A percentile compares a stretch with the other conserved stretches of the same genome.
Conservation (phyloP, 64 coral and sea anemone species). For the Montipora efflorescens region DNA sequence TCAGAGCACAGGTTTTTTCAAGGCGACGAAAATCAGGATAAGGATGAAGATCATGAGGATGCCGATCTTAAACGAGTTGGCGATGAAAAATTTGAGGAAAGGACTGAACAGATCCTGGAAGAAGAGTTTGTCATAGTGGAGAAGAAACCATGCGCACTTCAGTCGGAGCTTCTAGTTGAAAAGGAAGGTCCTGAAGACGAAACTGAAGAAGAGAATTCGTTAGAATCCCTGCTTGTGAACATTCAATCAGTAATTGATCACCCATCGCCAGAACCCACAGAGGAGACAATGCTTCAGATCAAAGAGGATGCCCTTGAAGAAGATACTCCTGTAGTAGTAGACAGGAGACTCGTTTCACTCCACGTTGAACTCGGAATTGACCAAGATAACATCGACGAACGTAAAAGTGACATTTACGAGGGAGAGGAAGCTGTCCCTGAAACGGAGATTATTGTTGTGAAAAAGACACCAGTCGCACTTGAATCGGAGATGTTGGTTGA, state of each 20-base stretch:
- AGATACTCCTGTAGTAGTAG: background rate
- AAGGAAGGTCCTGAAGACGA: background rate
- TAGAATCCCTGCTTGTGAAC: conserved; percentile 18
- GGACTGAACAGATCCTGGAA: background rate
- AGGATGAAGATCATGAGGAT: background rate
- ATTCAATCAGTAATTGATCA: conserved; percentile 2
- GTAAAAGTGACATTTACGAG: background rate
- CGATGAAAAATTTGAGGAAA: background rate
- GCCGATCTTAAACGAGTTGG: background rate
- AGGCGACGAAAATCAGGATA: background rate
- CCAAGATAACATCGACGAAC: background rate
- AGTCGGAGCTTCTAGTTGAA: background rate
- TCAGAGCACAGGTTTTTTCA: background rate
- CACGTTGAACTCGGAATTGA: background rate
- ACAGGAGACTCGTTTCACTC: background rate
- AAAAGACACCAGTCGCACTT: conserved; percentile 6
- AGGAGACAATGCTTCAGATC: background rate
- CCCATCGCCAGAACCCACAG: background rate
- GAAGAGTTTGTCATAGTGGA: background rate
- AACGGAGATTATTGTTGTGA: background rate
- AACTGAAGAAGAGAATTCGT: background rate
- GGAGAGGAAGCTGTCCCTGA: background rate
- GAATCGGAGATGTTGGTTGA: background rate
- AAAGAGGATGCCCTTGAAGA: conserved; percentile 3
- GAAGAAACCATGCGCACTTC: background rate